phyloP scores from a whole-genome alignment of 2,888 invertebrate genomes.

The Heliconius erato region DNA sequence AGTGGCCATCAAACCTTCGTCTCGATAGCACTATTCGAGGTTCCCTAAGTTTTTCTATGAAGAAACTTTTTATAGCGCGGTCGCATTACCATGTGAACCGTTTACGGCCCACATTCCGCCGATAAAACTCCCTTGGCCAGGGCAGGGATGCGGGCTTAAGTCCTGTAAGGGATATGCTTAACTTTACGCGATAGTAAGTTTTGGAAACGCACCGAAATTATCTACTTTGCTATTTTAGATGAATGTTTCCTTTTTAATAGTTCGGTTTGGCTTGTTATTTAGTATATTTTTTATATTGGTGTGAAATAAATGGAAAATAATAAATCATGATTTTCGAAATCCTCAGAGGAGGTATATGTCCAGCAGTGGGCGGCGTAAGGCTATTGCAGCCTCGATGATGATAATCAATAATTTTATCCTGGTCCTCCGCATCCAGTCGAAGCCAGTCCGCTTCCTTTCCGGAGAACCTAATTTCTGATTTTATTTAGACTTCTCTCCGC shows the following conservation, averaged over 20 bases:
- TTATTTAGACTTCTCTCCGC: no score
- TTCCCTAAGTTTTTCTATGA: constrained; percentile 54
- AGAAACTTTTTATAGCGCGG: constrained; percentile 54
- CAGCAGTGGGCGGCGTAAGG: no score
- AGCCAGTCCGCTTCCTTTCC: no score
- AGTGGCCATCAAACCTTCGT: constrained; percentile 42
- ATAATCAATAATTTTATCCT: no score
- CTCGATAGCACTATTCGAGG: constrained; percentile 41
- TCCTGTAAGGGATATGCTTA: constrained; percentile 45
- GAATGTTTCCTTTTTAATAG: background rate
- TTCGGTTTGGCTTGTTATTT: background rate
- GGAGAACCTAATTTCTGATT: no score
- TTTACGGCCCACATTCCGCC: constrained; percentile 57
- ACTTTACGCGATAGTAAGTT: constrained; percentile 50
- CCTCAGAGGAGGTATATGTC: no score
- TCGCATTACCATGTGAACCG: constrained; percentile 61
- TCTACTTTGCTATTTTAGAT: constrained; percentile 9
- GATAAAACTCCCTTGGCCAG: constrained; percentile 60
- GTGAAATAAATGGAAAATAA: background rate
- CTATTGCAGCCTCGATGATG: no score
- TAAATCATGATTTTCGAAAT: no score
- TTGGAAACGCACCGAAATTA: constrained; percentile 27
- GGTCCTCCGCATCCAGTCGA: no score
- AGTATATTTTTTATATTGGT: background rate
- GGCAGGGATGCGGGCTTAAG: constrained; percentile 62